Evolutionary conservation across 2,113 vertebrate species (phyloP).

Genomic region (Cepphus grylle): DNA sequence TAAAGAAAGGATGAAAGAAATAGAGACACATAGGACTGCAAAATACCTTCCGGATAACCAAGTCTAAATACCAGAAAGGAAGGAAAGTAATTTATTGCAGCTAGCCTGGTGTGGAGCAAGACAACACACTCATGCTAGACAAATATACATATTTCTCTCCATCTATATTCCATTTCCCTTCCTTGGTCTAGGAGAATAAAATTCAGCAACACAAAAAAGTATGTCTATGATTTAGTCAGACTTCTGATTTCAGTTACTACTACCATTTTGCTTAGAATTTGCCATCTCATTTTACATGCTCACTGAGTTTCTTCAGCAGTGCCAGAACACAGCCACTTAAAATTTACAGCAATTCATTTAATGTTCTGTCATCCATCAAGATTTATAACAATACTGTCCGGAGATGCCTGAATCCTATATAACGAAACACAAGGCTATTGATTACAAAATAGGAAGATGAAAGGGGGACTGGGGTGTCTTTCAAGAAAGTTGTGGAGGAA

Average conservation of each 20-base stretch:
- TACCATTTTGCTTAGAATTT: neutral
- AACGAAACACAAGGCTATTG: constrained; percentile 36
- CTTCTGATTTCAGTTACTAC: neutral
- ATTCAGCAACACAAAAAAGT: neutral
- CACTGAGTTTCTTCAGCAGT: neutral
- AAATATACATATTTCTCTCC: neutral
- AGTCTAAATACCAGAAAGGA: neutral
- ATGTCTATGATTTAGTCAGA: neutral
- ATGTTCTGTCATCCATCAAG: constrained; percentile 20
- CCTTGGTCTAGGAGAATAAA: neutral
- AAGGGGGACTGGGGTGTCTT: neutral
- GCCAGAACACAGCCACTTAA: constrained; percentile 28
- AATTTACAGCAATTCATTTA: constrained; percentile 67
- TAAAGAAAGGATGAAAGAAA: neutral
- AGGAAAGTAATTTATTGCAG: neutral
- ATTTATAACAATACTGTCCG: constrained; percentile 24
- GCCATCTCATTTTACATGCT: neutral
- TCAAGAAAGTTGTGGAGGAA: neutral
- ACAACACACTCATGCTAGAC: neutral
- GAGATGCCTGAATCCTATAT: constrained; percentile 24
- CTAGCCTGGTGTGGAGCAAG: neutral
- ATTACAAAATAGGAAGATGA: constrained; percentile 33
- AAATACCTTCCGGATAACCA: neutral
- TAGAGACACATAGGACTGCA: neutral
- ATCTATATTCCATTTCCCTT: neutral